Base-by-base conservation (phyloP, 2,797 vertebrate genomes). In the Peromyscus nudipes region DNA sequence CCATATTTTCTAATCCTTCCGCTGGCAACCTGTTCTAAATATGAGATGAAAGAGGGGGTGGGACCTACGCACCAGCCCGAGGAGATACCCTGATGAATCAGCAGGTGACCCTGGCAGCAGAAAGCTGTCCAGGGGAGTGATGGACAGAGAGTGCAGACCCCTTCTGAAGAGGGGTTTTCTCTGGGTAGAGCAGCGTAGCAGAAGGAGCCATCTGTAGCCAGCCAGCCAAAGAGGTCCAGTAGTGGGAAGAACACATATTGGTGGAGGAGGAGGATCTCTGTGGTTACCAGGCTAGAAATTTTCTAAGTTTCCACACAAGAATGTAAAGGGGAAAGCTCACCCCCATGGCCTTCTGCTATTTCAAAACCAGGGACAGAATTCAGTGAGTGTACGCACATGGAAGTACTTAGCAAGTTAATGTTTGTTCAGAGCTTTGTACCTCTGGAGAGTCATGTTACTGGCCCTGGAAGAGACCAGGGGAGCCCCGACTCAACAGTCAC, bases 351-450 rank as follows among this genome's bases (percentile, higher is more conserved):
- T 94, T 85, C 94, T 83, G 73, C 95, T 95, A 77, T 86, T 97
- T 96, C 82, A 84, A 71, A 96, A 92, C 46, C 52, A 89, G 77
- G 86, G 27, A n/a, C 34, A 92, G 91, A 91, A 96, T 76, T 91
- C 96, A 81, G 46, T 62, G 71, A 79, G 97, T 96, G 95, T 95
- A 92, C 64, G 46, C 94, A 96, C 16, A 25, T 94, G 96, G 62
- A 95, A 94, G 80, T 95, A 89, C 96, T 98, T 92, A 96, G 89
- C 85, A 57, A 94, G 96, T 95, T 95, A 94, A 80, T 96, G 89
- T 96, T 95, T 97, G 90, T 34, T 96, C 60, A 76, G 87, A 91
- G 67, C 46, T 49, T 83, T 91, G 76, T 46, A 64, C 82, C 85
- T 43, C 77, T 1, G 31, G 31, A 49, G 90, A 87, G 92, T 96